A percentile compares a stretch with the other conserved stretches of the same genome.
These are phyloP conservation scores for Eledone cirrhosa DNA, from an alignment of 2,888 invertebrate genomes.

Conservation along the genomic window DNA sequence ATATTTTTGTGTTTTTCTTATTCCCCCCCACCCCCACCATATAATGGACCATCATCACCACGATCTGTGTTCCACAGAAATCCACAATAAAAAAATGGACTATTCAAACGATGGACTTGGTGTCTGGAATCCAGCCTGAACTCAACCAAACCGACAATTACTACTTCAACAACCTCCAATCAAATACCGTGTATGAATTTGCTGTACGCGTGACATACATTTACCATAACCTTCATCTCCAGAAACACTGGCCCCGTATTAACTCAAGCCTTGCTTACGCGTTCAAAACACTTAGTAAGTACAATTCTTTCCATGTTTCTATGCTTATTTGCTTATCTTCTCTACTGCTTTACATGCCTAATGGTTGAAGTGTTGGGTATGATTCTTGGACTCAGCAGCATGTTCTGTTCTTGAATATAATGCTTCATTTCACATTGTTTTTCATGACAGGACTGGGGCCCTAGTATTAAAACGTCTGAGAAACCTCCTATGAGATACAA, in stretches of 20 bases:
- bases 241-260: conserved; percentile 69
- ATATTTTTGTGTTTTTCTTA: background rate
- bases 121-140: background rate
- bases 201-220: conserved; percentile 75
- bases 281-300: conserved; percentile 79
- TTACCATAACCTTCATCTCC: conserved; percentile 70
- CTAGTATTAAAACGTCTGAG: too few species aligned
- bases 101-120: too few species aligned
- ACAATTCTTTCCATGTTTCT: background rate
- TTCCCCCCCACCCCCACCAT: too few species aligned
- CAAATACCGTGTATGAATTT: conserved; percentile 82
- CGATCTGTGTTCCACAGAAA: background rate
- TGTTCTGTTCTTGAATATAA: too few species aligned
- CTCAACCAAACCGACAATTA: background rate
- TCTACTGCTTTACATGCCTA: too few species aligned
- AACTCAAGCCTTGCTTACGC: conserved; percentile 74
- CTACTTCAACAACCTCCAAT: conserved; percentile 69
- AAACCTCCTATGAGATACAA: too few species aligned
- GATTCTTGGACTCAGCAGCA: too few species aligned
- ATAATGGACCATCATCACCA: too few species aligned
- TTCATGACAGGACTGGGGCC: too few species aligned
- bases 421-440: too few species aligned
- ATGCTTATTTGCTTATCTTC: background rate
- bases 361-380: too few species aligned
- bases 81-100: too few species aligned